phyloP scores from a whole-genome alignment of 2,888 invertebrate genomes.

The Parnassius glacialis region DNA sequence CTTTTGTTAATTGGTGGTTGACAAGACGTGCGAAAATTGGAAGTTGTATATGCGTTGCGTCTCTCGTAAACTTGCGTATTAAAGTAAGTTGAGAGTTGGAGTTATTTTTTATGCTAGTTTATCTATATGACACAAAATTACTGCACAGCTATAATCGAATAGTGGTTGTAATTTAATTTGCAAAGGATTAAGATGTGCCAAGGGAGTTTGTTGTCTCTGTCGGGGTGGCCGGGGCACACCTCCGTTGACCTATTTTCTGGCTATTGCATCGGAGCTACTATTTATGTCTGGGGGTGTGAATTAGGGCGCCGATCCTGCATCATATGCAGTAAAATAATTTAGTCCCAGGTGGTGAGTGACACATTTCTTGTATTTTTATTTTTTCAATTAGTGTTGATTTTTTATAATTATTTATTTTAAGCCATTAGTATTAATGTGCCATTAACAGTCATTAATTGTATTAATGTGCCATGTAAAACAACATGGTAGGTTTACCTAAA shows the following conservation, averaged over 20 bases:
- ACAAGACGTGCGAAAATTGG: slow-evolving; percentile 46
- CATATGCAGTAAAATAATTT: slow-evolving; percentile 45
- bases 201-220: slow-evolving; percentile 58
- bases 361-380: too few species aligned
- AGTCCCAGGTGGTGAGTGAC: not conserved
- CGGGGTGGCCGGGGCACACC: slow-evolving; percentile 75
- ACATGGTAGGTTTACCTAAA: too few species aligned
- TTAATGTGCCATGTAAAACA: too few species aligned
- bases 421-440: too few species aligned
- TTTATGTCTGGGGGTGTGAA: slow-evolving; percentile 71
- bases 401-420: too few species aligned
- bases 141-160: slow-evolving; percentile 32
- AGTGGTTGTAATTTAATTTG: slow-evolving; percentile 50
- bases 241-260: slow-evolving; percentile 79
- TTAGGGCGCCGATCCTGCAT: slow-evolving; percentile 64
- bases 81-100: not conserved
- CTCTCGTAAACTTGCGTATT: slow-evolving; percentile 27
- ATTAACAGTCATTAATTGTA: too few species aligned
- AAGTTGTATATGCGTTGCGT: slow-evolving; percentile 57
- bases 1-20: slow-evolving; percentile 53
- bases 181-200: slow-evolving; percentile 53
- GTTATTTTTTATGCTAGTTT: not conserved
- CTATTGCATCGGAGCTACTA: slow-evolving; percentile 76
- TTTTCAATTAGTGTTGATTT: too few species aligned
- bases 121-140: slow-evolving; percentile 32